A percentile compares a stretch with the other conserved stretches of the same genome.
Evolutionary conservation across 2,888 invertebrate species (phyloP).

Genomic region (Isotomurus palustris): DNA sequence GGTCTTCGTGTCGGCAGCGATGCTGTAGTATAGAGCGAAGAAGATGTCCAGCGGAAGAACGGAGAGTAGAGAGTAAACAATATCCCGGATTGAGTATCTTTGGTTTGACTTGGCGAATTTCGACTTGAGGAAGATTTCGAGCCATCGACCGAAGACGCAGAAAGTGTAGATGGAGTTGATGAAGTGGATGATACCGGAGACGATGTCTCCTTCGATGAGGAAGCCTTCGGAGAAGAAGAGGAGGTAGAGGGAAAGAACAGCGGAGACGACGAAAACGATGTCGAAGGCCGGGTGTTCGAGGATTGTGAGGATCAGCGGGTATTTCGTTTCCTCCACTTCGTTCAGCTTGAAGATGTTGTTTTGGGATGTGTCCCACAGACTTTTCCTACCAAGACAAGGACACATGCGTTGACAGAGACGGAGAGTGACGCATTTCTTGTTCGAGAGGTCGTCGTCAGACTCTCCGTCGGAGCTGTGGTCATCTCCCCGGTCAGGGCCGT

Average conservation of each 20-base stretch:
- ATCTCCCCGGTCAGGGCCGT: too few species aligned
- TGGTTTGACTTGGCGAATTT: conserved; percentile 41
- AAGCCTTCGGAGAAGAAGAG: conserved; percentile 44
- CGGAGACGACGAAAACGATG: conserved; percentile 27
- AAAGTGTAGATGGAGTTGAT: conserved; percentile 39
- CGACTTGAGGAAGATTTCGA: conserved; percentile 36
- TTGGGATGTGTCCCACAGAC: conserved; percentile 37
- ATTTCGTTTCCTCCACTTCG: conserved; percentile 36
- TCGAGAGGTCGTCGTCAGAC: too few species aligned
- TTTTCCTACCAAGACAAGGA: too few species aligned
- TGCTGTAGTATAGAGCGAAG: conserved; percentile 30
- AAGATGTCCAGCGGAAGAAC: conserved; percentile 41
- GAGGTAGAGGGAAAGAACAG: conserved; percentile 36
- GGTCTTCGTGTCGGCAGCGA: conserved; percentile 22
- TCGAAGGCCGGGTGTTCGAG: conserved; percentile 34
- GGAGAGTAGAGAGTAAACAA: conserved; percentile 34
- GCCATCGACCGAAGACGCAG: conserved; percentile 37
- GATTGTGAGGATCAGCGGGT: conserved; percentile 26
- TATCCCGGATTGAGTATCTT: conserved; percentile 34
- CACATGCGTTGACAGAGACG: too few species aligned
- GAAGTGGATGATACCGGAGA: conserved; percentile 39
- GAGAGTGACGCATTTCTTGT: too few species aligned
- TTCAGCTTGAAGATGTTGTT: conserved; percentile 34
- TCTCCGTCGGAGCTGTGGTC: too few species aligned
- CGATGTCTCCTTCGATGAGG: conserved; percentile 26